Percentiles rank a stretch among this genome's conserved stretches.
These are phyloP conservation scores for Hemiprocne comata DNA, from an alignment of 2,113 vertebrate species.

Conservation along the genomic window DNA sequence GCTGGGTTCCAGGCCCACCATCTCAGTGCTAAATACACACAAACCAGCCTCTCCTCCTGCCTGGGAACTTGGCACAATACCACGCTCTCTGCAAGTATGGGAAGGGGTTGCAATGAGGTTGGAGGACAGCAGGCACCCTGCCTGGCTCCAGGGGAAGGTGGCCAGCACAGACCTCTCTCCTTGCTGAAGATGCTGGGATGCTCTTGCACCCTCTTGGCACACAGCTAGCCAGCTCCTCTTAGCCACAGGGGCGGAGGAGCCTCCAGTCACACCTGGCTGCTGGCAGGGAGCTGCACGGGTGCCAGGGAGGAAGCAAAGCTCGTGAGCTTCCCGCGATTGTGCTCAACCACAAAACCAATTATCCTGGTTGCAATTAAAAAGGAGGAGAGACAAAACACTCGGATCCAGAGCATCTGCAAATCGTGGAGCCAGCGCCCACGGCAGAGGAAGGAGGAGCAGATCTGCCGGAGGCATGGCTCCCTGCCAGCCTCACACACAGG, in stretches of 20 bases:
- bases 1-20: neutral
- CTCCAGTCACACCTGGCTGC: neutral
- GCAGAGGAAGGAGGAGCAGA: neutral
- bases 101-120: neutral
- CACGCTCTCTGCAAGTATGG: neutral
- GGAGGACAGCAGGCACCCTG: neutral
- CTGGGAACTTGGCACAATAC: neutral
- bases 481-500: neutral
- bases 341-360: neutral
- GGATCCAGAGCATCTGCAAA: constrained; percentile 5
- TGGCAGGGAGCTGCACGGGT: neutral
- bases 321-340: neutral
- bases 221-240: neutral
- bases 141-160: neutral
- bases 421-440: neutral
- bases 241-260: neutral
- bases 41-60: neutral
- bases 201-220: neutral
- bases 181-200: neutral
- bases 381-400: neutral
- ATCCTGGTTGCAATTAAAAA: neutral
- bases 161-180: neutral
- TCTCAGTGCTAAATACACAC: neutral
- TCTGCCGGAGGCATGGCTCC: neutral
- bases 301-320: neutral